Evolutionary conservation across 2,113 vertebrate genomes (phyloP).

Genomic region (Pseudolaguvia tuberculata): DNA sequence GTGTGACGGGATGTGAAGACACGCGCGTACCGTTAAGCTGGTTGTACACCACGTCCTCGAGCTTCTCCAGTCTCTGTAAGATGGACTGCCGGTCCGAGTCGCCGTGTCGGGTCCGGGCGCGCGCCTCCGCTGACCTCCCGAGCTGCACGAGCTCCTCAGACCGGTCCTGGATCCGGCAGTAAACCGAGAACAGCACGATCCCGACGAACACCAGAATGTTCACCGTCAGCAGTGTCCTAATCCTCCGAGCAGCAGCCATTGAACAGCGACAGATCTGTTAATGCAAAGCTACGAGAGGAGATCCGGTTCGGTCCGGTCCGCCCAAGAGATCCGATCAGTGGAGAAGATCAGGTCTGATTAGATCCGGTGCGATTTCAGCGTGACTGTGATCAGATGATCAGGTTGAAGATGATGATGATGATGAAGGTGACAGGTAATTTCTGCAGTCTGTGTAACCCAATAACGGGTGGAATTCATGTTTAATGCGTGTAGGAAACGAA

Average conservation of each 20-base stretch:
- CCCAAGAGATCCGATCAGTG: background rate
- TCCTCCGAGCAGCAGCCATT: conserved; percentile 97
- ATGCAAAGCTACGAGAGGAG: too few species aligned
- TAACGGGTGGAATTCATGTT: background rate
- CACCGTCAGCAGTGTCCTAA: conserved; percentile 98
- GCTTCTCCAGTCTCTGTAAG: conserved; percentile 89
- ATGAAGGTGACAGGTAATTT: background rate
- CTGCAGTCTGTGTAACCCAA: background rate
- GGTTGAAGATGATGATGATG: background rate
- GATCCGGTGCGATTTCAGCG: conserved; percentile 48
- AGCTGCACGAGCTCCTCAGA: conserved; percentile 86
- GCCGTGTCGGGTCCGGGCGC: conserved; percentile 73
- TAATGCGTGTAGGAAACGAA: too few species aligned
- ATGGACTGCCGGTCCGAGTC: conserved; percentile 86
- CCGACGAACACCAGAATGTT: conserved; percentile 96
- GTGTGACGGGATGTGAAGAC: conserved; percentile 25
- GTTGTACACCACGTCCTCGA: conserved; percentile 96
- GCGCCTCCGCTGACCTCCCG: conserved; percentile 76
- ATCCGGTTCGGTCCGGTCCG: too few species aligned
- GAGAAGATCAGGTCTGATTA: background rate
- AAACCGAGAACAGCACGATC: conserved; percentile 93
- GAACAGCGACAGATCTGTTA: too few species aligned
- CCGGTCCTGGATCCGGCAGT: conserved; percentile 94
- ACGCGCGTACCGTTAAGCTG: conserved; percentile 83
- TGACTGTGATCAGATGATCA: conserved; percentile 51